These are phyloP conservation scores for Cygnus buccinator DNA, from an alignment of 2,113 vertebrate genomes.

Conservation along the genomic window DNA sequence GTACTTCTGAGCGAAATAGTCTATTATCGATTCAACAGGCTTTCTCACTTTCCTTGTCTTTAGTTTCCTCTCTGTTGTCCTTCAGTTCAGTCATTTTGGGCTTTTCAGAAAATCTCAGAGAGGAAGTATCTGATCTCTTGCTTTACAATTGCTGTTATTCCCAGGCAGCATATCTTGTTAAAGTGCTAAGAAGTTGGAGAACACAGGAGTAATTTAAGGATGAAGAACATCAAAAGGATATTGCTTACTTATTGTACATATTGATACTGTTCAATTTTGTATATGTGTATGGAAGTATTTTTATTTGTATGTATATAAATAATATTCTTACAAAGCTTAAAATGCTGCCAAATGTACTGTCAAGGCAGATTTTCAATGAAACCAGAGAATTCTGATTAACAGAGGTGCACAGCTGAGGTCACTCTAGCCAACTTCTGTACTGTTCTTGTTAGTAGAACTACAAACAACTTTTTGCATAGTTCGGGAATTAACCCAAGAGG, in stretches of 20 bases:
- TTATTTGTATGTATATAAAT: not conserved
- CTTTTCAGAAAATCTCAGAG: conserved; percentile 33
- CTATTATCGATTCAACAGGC: conserved; percentile 63
- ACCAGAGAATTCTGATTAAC: not conserved
- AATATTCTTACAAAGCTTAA: not conserved
- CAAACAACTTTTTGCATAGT: not conserved
- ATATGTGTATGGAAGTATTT: not conserved
- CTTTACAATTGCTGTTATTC: conserved; percentile 18
- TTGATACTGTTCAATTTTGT: not conserved
- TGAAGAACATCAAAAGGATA: not conserved
- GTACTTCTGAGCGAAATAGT: conserved; percentile 35
- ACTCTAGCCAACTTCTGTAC: not conserved
- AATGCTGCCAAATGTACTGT: not conserved
- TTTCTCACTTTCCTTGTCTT: conserved; percentile 51
- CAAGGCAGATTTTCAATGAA: conserved; percentile 1
- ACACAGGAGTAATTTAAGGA: not conserved
- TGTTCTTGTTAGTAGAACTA: not conserved
- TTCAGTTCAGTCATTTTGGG: conserved; percentile 41
- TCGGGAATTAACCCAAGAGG: not conserved
- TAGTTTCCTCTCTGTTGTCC: conserved; percentile 20
- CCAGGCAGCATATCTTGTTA: not conserved
- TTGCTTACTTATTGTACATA: not conserved
- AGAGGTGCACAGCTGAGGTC: not conserved
- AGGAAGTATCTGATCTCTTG: not conserved
- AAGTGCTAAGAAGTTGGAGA: not conserved